Conservation (phyloP, 1,140 invertebrate genomes). For the Dolichoris vasculosae region DNA sequence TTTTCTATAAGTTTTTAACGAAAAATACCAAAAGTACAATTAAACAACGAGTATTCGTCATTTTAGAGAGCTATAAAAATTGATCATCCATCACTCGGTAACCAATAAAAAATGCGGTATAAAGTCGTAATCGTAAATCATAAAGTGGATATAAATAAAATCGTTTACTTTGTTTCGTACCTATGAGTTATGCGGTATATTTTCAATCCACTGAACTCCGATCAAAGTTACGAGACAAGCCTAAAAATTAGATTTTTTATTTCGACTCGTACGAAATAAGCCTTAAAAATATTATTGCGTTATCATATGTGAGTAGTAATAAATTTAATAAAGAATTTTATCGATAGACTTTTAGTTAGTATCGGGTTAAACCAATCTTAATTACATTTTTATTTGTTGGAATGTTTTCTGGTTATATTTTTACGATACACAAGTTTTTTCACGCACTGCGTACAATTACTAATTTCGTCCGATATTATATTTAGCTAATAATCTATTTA, state of each 20-base stretch:
- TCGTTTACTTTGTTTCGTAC: not conserved
- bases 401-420: no score
- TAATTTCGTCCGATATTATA: no score
- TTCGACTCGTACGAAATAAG: no score
- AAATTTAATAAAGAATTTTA: no score
- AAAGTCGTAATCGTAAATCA: not conserved
- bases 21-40: not conserved
- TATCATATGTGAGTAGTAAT: no score
- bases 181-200: not conserved
- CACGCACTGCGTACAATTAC: no score
- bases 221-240: not conserved
- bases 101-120: not conserved
- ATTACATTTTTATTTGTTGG: not conserved
- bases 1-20: not conserved
- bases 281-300: no score
- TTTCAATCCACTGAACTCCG: not conserved
- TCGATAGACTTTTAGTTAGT: no score
- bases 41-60: not conserved
- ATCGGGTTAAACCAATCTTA: no score
- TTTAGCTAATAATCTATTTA: not conserved
- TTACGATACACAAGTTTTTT: not conserved
- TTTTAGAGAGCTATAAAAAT: constrained; percentile 4
- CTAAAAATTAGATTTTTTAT: no score
- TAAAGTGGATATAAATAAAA: constrained; percentile 15
- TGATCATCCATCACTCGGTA: not conserved